Evolutionary conservation across 2,113 vertebrate species (phyloP).

Genomic region (Hemibagrus wyckioides): DNA sequence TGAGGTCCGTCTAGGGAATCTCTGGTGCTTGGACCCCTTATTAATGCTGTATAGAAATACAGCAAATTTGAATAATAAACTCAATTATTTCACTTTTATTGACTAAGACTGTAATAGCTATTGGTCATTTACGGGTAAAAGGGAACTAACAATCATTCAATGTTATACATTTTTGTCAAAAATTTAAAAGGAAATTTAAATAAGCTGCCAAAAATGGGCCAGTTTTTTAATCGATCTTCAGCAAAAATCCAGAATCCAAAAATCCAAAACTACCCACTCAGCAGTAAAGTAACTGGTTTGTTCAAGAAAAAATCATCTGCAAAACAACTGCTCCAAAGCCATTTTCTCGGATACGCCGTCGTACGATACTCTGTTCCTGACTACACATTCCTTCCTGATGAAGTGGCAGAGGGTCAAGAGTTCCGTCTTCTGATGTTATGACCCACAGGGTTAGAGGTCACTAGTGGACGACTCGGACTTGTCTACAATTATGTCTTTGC

Average conservation of each 20-base stretch:
- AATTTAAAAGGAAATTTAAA: too few relatives aligned
- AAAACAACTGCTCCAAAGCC: not conserved
- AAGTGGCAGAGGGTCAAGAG: constrained; percentile 9
- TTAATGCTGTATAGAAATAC: not conserved
- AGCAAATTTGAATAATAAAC: not conserved
- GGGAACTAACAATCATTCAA: too few relatives aligned
- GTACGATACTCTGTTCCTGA: not conserved
- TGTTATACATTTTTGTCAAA: too few relatives aligned
- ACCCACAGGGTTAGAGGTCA: constrained; percentile 14
- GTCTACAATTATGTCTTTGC: constrained; percentile 1
- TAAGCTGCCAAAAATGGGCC: not conserved
- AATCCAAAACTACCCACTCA: not conserved
- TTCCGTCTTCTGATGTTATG: constrained; percentile 11
- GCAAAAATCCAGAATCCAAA: too few relatives aligned
- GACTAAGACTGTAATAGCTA: too few relatives aligned
- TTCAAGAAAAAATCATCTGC: not conserved
- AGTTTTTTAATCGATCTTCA: not conserved
- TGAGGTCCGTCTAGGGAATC: not conserved
- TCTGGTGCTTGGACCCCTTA: not conserved
- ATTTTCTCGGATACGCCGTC: not conserved
- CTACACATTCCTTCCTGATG: not conserved
- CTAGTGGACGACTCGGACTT: not conserved
- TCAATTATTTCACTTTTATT: not conserved
- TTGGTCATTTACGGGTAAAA: too few relatives aligned
- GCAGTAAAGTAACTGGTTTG: not conserved